Conservation (phyloP, 2,797 vertebrate genomes). For the Sandelia bainsii region DNA sequence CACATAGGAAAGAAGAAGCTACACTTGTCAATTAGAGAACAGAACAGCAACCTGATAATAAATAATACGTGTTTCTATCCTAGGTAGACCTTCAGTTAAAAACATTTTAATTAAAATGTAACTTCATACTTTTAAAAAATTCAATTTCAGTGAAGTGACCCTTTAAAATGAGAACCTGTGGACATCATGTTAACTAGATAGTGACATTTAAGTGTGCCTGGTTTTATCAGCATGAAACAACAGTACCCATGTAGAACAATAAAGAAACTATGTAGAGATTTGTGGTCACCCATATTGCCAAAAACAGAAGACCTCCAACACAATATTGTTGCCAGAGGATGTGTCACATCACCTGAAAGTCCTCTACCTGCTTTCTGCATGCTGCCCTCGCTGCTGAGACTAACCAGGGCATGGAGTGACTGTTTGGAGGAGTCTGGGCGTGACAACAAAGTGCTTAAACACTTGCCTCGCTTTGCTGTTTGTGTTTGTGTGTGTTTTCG, state of each 20-base stretch:
- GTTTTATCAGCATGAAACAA: neutral
- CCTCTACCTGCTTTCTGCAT: conserved; percentile 74
- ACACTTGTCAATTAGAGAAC: too few relatives aligned
- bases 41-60: too few relatives aligned
- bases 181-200: neutral
- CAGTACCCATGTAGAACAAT: neutral
- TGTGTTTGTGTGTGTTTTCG: conserved; percentile 19
- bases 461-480: conserved; percentile 29
- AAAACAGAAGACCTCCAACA: conserved; percentile 21
- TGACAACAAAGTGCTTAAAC: conserved; percentile 34
- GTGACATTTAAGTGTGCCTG: neutral
- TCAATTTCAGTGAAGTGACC: neutral
- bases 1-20: too few relatives aligned
- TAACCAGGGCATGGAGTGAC: conserved; percentile 56
- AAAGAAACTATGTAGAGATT: neutral
- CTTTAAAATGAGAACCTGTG: neutral
- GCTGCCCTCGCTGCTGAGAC: conserved; percentile 68
- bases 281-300: neutral
- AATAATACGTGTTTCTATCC: too few relatives aligned
- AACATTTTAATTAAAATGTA: too few relatives aligned
- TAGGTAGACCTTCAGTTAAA: too few relatives aligned
- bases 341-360: conserved; percentile 42
- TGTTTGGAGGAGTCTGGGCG: conserved; percentile 21
- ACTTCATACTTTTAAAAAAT: too few relatives aligned
- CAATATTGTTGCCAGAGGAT: conserved; percentile 46